Conservation (phyloP, 1,140 invertebrate species). For the Calephelis virginiensis region DNA sequence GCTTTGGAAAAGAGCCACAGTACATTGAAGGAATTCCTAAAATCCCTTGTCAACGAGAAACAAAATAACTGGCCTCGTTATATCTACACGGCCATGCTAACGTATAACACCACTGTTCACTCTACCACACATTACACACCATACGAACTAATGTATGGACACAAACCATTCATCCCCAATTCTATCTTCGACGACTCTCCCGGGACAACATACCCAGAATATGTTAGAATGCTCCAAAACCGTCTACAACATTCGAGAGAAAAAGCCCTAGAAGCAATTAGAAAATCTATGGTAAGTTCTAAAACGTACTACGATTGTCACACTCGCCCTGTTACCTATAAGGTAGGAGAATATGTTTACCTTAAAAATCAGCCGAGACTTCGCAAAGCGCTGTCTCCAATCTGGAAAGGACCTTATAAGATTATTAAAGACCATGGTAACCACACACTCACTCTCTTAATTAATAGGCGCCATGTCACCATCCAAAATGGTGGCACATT, state of each 20-base stretch:
- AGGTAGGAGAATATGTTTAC: conserved; percentile 12
- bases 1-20: conserved; percentile 21
- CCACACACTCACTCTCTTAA: conserved; percentile 13
- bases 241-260: conserved; percentile 22
- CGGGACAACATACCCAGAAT: conserved; percentile 26
- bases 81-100: conserved; percentile 17
- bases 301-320: conserved; percentile 11
- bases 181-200: conserved; percentile 22
- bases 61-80: conserved; percentile 19
- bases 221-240: conserved; percentile 29
- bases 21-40: conserved; percentile 23
- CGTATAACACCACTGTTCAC: conserved; percentile 14
- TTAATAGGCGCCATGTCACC: conserved; percentile 9
- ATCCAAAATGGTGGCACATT: too few species aligned
- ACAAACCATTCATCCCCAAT: conserved; percentile 22
- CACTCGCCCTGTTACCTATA: conserved; percentile 1
- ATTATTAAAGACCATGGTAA: conserved; percentile 13
- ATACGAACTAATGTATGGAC: conserved; percentile 25
- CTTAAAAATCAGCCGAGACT: conserved; percentile 10
- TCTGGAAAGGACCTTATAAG: conserved; percentile 17
- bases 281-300: conserved; percentile 9
- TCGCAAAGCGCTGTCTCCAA: conserved; percentile 9
- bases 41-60: conserved; percentile 7
- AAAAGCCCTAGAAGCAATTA: conserved; percentile 8
- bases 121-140: conserved; percentile 24